Base-by-base conservation (phyloP, 2,797 vertebrate species). In the Phataginus tetradactyla region DNA sequence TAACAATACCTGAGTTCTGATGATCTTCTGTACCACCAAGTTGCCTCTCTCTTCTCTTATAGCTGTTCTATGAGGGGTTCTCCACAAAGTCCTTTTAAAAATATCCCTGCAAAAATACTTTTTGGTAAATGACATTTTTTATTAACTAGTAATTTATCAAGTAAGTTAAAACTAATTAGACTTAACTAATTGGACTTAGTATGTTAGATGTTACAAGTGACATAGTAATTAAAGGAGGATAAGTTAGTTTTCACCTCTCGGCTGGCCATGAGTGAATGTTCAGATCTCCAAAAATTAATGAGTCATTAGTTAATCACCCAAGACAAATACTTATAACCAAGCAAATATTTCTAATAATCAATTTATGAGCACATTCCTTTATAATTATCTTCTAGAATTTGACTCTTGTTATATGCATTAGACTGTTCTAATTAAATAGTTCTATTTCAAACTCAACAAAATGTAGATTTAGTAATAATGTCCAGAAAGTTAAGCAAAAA, bases 401-500 rank as follows among this genome's bases (percentile, higher is more conserved):
- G 9, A 51, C 18, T 11, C 37, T 39, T 39, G 13, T 45, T 39
- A 63, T 37, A 29, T 87, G 37, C n/a, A 32, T 20, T 83, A n/a
- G 2, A 57, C 51, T 57, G 2, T 45, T 45, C 45, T 45, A 45
- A 45, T 45, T 45, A 69, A 92, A 61, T 49, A 69, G 21, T 75
- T 92, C 4, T 68, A 57, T 69, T 53, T 89, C 34, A 88, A 81
- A 80, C 34, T 80, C 18, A 17, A 29, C 79, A 57, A 66, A 68
- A 66, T 64, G 4, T 85, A 79, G 7, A 59, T 87, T 91, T 71
- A 74, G 5, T 53, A 72, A 3, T 12, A 59, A 10, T 84, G 3
- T 71, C 13, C n/a, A 91, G 74, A 93, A 87, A 90, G n/a, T 71
- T n/a, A 21, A 79, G 4, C 17, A 86, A 71, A 96, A 96, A 63